A percentile compares a stretch with the other conserved stretches of the same genome.
phyloP scores from a whole-genome alignment of 2,797 vertebrate genomes.

The Sarcophilus harrisii region DNA sequence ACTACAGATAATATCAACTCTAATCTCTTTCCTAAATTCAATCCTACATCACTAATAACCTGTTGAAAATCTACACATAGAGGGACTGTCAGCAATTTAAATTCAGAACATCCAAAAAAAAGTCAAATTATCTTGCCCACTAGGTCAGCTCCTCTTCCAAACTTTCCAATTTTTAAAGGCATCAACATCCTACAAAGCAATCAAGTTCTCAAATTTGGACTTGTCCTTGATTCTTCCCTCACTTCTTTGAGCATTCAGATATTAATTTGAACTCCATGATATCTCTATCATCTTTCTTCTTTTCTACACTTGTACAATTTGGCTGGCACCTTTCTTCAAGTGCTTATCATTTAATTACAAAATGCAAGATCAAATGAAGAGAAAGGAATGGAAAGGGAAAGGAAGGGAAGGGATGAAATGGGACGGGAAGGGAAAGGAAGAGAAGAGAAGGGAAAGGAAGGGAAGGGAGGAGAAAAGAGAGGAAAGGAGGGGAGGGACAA shows the following conservation, averaged over 20 bases:
- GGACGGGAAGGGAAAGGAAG: neutral
- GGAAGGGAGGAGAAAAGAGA: neutral
- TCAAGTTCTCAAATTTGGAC: neutral
- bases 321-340: neutral
- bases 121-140: neutral
- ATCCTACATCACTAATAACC: neutral
- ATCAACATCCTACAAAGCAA: neutral
- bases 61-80: neutral
- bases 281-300: neutral
- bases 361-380: neutral
- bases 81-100: neutral
- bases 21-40: neutral
- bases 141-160: neutral
- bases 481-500: neutral
- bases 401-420: neutral
- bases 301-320: neutral
- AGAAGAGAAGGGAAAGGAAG: neutral
- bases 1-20: neutral
- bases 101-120: neutral
- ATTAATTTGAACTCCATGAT: neutral
- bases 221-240: neutral
- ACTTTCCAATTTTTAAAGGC: neutral
- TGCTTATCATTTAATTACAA: neutral
- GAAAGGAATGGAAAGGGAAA: neutral
- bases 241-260: neutral